Percentiles rank a stretch among this genome's conserved stretches.
These are phyloP conservation scores for Rhadina sibilatrix DNA, from an alignment of 2,113 vertebrate genomes.

Conservation along the genomic window DNA sequence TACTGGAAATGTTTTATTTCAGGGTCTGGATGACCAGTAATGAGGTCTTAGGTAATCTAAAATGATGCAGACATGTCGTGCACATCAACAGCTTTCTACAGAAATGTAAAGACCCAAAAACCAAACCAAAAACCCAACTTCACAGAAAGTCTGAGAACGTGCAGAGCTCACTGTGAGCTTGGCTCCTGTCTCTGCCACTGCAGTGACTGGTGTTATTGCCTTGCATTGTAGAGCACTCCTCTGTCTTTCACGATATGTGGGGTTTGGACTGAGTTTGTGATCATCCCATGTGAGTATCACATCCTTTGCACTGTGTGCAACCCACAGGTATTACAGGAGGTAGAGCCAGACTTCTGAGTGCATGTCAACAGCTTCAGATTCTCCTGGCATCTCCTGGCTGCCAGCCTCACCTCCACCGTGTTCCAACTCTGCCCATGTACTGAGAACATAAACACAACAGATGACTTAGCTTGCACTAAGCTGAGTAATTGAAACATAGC, in stretches of 20 bases:
- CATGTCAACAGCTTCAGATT: not conserved
- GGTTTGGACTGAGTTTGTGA: not conserved
- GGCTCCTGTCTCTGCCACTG: not conserved
- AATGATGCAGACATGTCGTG: not conserved
- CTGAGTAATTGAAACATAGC: not conserved
- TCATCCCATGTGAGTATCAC: not conserved
- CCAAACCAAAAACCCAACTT: not conserved
- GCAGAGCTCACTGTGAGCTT: not conserved
- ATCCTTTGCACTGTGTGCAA: not conserved
- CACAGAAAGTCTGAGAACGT: not conserved
- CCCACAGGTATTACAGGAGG: fast-evolving
- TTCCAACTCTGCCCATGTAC: not conserved
- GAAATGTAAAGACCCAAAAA: not conserved
- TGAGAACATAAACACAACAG: not conserved
- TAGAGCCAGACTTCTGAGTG: not conserved
- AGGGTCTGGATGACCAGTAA: not conserved
- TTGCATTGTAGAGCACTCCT: not conserved
- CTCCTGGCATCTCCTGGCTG: not conserved
- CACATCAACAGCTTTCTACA: not conserved
- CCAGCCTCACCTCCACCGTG: not conserved
- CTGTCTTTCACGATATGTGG: not conserved
- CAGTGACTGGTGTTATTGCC: not conserved
- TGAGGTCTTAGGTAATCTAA: not conserved
- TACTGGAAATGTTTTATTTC: not conserved
- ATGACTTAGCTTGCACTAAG: not conserved